Base-by-base conservation (phyloP, 2,888 invertebrate species). In the Charanyca ferruginea region DNA sequence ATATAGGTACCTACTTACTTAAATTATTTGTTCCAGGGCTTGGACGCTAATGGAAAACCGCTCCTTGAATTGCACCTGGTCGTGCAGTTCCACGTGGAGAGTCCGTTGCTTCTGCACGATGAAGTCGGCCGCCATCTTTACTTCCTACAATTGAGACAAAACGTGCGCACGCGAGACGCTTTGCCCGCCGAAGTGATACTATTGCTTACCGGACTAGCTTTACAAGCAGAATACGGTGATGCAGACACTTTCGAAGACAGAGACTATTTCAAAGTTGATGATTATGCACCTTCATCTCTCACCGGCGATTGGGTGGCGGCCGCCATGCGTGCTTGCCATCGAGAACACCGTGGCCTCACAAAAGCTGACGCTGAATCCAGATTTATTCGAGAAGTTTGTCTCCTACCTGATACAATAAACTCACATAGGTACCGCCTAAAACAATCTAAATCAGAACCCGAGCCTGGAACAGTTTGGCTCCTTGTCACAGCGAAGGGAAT, bases 81-180 rank as follows among this genome's bases (percentile, higher is more conserved):
- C 82, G 98, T 99, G 87, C 98, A 99, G 94, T 99, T 98, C 94
- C 99, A 99, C 95, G 98, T 99, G 87, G 98, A 99, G 95, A 98
- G 98, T 89, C 98, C 98, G 73, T 96, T 98, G 84, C 96, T 99
- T 79, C 96, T 99, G 88, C 97, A 98, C 93, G 99, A 99, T 96
- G 98, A 98, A 88, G 97, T 98, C 83, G 98, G 99, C 61, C 96
- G 98, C 68, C 98, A 98, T 91, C 98, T 99, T 89, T 99, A 99
- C 94, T 99, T 99, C 95, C 96, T 98, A 85, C 99, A 99, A 96
- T 96, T 99, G 90, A 97, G 98, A 77, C 97, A 98, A 94, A 99
- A 99, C 95, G 96, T 97, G 76, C 96, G 97, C 73, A 96, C 97
- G 69, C 96, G 97, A 89, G 97, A 97, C 91, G 96, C 90, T 22